Base-by-base conservation (phyloP, 2,797 vertebrate species). In the Alauda arvensis region DNA sequence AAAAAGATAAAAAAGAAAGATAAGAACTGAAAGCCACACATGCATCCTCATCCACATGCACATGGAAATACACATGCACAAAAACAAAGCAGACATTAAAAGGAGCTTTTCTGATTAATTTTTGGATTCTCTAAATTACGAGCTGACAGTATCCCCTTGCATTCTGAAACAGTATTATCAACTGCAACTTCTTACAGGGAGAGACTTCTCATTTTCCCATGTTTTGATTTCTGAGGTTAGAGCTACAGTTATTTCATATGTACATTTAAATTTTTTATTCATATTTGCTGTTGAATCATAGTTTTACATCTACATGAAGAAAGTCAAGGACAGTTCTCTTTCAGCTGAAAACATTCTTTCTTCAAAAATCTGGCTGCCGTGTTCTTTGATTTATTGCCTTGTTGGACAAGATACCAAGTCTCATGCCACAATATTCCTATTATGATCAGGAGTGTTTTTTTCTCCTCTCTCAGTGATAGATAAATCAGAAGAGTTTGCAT, bases 301-400 rank as follows among this genome's bases (percentile, higher is more conserved):
- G 37, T 83, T 91, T 91, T 90, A 51, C 26, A 83, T 87, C 40
- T 43, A 68, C 60, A 49, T 57, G 43, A 91, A 83, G 59, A 77
- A 91, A 94, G 81, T 90, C 85, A 94, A 94, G 89, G 81, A 80
- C 75, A 93, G 71, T 91, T 94, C 52, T 91, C 83, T 89, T 93
- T 81, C 78, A 81, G 51, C 39, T 81, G 69, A 87, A 93, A 88
- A 65, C 31, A 70, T 67, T 89, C 39, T 76, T 87, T 91, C 61
- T 80, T 93, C 68, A 69, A 84, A 71, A 90, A 80, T 89, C 70
- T 91, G 90, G 51, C 77, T 93, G 63, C 45, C 82, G 5, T 74
- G 48, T 91, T 95, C 82, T 95, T 88, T 94, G 93, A 94, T 95
- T 93, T 95, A 92, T 92, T 95, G 78, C 89, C 56, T 88, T 66